Base-by-base conservation (phyloP, 1,140 invertebrate genomes). In the Hypothenemus hampei region DNA sequence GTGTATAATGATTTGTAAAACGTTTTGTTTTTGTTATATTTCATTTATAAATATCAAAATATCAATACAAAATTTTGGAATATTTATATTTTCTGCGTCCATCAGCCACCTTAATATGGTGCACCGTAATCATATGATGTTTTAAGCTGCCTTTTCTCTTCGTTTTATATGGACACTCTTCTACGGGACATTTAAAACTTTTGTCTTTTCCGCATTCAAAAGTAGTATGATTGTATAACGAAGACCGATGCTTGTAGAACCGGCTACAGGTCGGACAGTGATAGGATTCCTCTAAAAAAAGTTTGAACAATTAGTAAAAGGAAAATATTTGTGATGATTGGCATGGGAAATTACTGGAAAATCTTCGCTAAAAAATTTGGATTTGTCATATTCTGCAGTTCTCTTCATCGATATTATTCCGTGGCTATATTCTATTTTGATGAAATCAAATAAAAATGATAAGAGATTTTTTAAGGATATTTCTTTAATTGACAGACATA, bases 131-230 rank as follows among this genome's bases (percentile, higher is more conserved):
- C 35, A 72, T 46, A 35, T 75, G 73, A 21, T 67, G 65, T 60
- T 73, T 75, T 19, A 73, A 29, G 39, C 72, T 72, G 15, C 70
- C 68, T 48, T 74, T 75, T 57, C 75, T 73, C 41, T 72, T 70
- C 1, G 77, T 68, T 60, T 64, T 72, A 57, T 72, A 73, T 8
- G 3, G 10, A n/a, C 58, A 60, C n/a, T n/a, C 26, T 7, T 48
- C n/a, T 1, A 47, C 20, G 4, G 36, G 6, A 21, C 57, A 59
- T 16, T 48, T 20, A 3, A 51, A 31, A 15, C 24, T 37, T 13
- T 47, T 55, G 18, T 29, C 54, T 59, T 81, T 79, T 10, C 81
- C 79, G 66, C 84, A 86, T 65, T 85, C 83, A 66, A 79, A 84
- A 55, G 78, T 82, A 56, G 76, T 77, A 59, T 85, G 82, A 46